Evolutionary conservation across 2,797 vertebrate genomes (phyloP).

Genomic region (Craterocephalus amniculus): DNA sequence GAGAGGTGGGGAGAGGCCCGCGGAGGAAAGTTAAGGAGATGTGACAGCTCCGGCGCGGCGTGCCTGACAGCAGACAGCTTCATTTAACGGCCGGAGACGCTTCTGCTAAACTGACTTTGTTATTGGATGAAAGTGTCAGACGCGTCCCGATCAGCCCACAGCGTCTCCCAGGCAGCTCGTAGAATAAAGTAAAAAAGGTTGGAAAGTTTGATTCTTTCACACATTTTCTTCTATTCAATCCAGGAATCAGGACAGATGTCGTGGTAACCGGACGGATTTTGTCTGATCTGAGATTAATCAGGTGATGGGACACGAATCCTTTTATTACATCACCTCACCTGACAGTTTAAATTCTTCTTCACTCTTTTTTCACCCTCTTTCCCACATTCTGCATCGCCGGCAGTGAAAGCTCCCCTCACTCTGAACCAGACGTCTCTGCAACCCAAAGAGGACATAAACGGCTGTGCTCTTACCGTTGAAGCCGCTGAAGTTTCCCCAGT

Average conservation of each 20-base stretch:
- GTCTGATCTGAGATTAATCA: constrained; percentile 6
- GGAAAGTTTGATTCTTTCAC: background rate
- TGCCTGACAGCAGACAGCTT: constrained; percentile 66
- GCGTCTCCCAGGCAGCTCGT: no score
- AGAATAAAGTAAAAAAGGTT: no score
- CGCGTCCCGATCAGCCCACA: constrained; percentile 36
- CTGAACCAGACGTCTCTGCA: no score
- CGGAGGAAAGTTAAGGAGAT: constrained; percentile 58
- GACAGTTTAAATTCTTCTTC: constrained; percentile 8
- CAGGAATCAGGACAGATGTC: background rate
- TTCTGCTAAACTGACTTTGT: constrained; percentile 22
- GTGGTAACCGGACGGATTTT: no score
- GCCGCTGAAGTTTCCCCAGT: constrained; percentile 83
- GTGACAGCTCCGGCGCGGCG: constrained; percentile 45
- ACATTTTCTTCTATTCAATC: background rate
- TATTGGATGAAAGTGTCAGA: constrained; percentile 20
- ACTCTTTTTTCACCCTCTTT: background rate
- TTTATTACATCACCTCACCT: background rate
- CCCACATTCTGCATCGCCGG: constrained; percentile 34
- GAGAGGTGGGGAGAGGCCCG: constrained; percentile 5
- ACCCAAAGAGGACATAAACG: no score
- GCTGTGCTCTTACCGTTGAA: constrained; percentile 94
- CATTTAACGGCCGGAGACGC: constrained; percentile 39
- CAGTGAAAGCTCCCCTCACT: constrained; percentile 10
- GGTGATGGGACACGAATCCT: background rate